Evolutionary conservation across 2,797 vertebrate genomes (phyloP), one percentile per base, ranked within the genome.

Genomic region (Phalanger gymnotis): DNA sequence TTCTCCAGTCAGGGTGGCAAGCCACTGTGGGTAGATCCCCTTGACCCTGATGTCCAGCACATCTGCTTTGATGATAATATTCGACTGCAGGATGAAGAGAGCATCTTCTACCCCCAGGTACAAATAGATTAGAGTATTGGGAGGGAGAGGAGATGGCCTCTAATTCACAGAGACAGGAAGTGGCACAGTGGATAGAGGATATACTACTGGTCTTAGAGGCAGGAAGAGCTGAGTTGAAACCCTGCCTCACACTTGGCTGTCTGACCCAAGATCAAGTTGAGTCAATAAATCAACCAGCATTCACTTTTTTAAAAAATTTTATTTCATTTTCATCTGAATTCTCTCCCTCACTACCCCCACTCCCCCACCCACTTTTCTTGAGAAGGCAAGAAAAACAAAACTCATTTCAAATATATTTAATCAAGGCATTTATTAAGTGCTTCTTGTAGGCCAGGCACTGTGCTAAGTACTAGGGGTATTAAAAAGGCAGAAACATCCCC

Each of bases 1-100:
- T 99, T 97, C 97, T 99, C 99, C 92, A 98, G 98, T 61, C 95
- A 2, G 0, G 99, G 99, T 53, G 99, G 99, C 89, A 99, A 99
- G 96, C 99, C 99, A 0, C 28, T 99, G 56, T 99, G 99, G 99
- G 97, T 99, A 0, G 99, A 99, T 94, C 99, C 99, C 40, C 99
- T 99, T 0, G 99, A 99, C 97, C 95, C 97, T 3, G 40, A 96
- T 0, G 96, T 99, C 91, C 99, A 99, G 58, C 99, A 99, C 98
- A 99, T 99, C 97, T 99, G 99, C 96, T 99, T 99, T 1, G 99
- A 99, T 0, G 99, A 99, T 98, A 99, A 99, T 96, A 99, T 99
- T 91, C 98, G 99, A 0, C 98, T 99, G 97, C 98, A 99, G 0
- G 99, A 99, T 25, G 93, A 98, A 0, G 99, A 99, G 57, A 99